A percentile compares a stretch with the other conserved stretches of the same genome.
Conservation (phyloP, 2,113 vertebrate genomes). For the Ceratotherium simum region DNA sequence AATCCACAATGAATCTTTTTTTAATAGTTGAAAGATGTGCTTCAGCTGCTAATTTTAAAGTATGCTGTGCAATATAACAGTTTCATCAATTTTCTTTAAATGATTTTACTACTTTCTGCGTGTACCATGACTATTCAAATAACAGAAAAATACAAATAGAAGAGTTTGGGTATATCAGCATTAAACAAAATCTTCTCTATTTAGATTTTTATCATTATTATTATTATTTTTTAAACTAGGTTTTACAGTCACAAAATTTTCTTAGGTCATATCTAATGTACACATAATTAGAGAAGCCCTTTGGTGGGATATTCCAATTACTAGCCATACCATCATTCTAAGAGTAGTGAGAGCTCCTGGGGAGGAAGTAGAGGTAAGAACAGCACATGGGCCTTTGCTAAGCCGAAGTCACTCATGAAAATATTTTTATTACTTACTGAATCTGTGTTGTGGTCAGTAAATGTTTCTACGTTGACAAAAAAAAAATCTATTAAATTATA, state of each 20-base stretch:
- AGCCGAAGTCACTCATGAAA: not conserved
- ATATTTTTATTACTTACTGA: not conserved
- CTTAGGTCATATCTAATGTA: not conserved
- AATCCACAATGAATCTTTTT: not conserved
- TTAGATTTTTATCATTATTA: not conserved
- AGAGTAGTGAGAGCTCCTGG: not conserved
- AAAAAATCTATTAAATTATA: not conserved
- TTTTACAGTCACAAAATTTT: not conserved
- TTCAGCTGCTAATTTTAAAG: not conserved
- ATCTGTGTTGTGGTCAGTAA: not conserved
- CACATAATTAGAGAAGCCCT: not conserved
- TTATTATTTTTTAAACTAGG: not conserved
- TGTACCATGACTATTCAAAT: not conserved
- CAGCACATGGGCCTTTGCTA: not conserved
- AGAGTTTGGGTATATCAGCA: not conserved
- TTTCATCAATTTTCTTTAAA: not conserved
- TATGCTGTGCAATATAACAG: not conserved
- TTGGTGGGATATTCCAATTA: not conserved
- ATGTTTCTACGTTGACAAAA: not conserved
- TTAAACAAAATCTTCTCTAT: not conserved
- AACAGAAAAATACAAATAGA: not conserved
- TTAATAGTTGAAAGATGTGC: not conserved
- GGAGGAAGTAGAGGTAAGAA: not conserved
- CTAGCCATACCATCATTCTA: not conserved
- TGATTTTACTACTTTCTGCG: not conserved